A percentile compares a stretch with the other conserved stretches of the same genome.
phyloP scores from a whole-genome alignment of 2,797 vertebrate species.

The Heliangelus exortis region DNA sequence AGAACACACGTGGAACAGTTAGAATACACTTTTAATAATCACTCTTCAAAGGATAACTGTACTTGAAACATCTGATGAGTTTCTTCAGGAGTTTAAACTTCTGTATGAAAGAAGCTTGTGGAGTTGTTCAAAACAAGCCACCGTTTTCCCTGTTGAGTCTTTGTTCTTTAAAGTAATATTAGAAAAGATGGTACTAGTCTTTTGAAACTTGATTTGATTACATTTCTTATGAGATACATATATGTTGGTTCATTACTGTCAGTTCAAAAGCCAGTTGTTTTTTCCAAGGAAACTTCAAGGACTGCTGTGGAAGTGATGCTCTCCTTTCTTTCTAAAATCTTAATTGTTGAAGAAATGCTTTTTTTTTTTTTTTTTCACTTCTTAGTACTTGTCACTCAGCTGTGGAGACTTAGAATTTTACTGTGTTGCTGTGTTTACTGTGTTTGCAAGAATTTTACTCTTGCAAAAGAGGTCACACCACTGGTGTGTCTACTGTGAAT shows the following conservation, averaged over 20 bases:
- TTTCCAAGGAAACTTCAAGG: neutral
- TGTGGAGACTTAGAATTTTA: neutral
- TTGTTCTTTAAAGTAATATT: conserved; percentile 1
- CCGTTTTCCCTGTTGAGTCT: neutral
- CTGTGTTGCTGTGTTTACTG: too few species aligned
- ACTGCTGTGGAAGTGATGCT: neutral
- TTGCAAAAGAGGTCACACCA: neutral
- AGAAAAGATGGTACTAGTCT: neutral
- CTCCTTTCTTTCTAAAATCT: neutral
- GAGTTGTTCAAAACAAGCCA: neutral
- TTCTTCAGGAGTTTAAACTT: neutral
- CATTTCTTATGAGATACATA: neutral
- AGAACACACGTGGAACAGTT: neutral
- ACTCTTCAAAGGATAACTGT: neutral
- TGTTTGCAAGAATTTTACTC: too few species aligned
- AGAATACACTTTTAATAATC: neutral
- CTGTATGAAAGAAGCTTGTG: neutral
- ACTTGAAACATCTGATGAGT: neutral
- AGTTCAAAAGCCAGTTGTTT: neutral
- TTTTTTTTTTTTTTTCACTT: neutral
- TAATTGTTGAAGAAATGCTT: neutral
- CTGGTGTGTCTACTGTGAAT: neutral
- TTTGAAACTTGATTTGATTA: neutral
- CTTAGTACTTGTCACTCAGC: neutral
- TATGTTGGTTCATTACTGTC: neutral